phyloP scores from a whole-genome alignment of 2,888 invertebrate genomes.

The Periphyllus acericola region DNA sequence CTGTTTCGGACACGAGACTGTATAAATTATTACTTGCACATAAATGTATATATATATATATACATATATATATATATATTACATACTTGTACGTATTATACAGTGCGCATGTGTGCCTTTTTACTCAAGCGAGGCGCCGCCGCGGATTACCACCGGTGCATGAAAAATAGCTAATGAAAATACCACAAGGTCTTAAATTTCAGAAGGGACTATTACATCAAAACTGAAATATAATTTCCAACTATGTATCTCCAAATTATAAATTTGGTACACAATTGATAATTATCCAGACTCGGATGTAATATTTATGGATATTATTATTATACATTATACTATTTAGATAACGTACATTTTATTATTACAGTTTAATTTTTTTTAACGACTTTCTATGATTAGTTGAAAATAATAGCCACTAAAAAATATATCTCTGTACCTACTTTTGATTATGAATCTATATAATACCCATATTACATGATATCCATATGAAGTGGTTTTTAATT shows the following conservation, averaged over 20 bases:
- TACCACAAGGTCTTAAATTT: not conserved
- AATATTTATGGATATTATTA: not conserved
- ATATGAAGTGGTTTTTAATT: no score
- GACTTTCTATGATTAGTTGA: not conserved
- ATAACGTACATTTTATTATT: not conserved
- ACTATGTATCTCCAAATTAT: not conserved
- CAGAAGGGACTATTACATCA: not conserved
- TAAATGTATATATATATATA: not conserved
- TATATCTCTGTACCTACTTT: no score
- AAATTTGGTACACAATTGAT: not conserved
- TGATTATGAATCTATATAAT: no score
- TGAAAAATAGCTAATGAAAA: slow-evolving; percentile 42
- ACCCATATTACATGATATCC: no score
- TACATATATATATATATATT: not conserved
- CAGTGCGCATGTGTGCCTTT: slow-evolving; percentile 12
- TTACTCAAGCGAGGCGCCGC: not conserved
- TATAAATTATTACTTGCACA: slow-evolving; percentile 48
- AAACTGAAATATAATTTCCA: slow-evolving; percentile 25
- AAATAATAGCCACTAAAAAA: no score
- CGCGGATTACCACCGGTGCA: slow-evolving; percentile 4
- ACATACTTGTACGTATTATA: not conserved
- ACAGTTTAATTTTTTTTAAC: not conserved
- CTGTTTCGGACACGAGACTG: slow-evolving; percentile 54
- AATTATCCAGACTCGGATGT: not conserved
- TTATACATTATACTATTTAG: not conserved